These are phyloP conservation scores for Cyanoramphus novaezelandiae DNA, from an alignment of 2,113 vertebrate genomes.

Conservation along the genomic window DNA sequence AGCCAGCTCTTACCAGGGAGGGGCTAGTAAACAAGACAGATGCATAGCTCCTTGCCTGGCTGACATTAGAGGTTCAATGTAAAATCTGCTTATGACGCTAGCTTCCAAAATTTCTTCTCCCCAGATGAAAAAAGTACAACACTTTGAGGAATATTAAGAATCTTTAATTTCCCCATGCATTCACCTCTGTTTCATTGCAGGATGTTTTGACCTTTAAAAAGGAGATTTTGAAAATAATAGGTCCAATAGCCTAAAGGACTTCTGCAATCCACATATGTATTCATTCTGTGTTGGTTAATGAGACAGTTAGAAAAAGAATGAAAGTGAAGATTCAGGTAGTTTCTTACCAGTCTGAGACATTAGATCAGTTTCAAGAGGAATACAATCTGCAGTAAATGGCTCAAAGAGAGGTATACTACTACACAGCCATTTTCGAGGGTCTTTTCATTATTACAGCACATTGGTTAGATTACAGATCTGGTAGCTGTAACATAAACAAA, in stretches of 20 bases:
- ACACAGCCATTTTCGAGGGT: background rate
- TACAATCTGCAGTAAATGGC: background rate
- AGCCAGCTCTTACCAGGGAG: background rate
- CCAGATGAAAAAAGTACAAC: background rate
- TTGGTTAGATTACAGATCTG: background rate
- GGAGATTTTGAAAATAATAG: background rate
- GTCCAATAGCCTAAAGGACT: background rate
- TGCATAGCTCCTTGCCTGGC: background rate
- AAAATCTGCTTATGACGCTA: background rate
- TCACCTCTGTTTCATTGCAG: background rate
- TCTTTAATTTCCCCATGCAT: background rate
- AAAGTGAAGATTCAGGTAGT: background rate
- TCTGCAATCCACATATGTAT: background rate
- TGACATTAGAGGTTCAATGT: background rate
- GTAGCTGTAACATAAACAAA: background rate
- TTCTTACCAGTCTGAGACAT: background rate
- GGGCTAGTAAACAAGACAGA: background rate
- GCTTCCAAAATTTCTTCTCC: background rate
- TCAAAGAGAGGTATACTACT: background rate
- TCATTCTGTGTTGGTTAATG: background rate
- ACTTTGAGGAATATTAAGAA: background rate
- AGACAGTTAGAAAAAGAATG: background rate
- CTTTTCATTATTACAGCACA: background rate
- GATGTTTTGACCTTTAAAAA: conserved; percentile 12
- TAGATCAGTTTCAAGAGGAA: background rate